Percentiles rank a stretch among this genome's conserved stretches.
These are phyloP conservation scores for Tachina grossa DNA, from an alignment of 2,888 invertebrate genomes.

Conservation along the genomic window DNA sequence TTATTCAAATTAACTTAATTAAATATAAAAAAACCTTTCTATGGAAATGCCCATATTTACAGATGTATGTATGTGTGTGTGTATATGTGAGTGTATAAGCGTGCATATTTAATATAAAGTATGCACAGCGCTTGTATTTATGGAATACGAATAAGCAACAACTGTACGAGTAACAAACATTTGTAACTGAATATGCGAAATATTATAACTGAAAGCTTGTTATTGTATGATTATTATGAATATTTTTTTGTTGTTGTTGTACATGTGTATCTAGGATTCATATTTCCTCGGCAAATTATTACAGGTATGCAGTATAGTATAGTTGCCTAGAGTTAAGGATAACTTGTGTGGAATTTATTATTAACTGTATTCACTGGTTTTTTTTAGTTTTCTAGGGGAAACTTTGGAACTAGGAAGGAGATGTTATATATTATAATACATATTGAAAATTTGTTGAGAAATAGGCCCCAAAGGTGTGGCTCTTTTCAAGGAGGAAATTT, in stretches of 20 bases:
- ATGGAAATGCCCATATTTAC: neutral
- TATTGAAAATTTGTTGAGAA: no score
- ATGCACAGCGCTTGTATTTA: neutral
- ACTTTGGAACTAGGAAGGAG: neutral
- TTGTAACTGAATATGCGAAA: constrained; percentile 21
- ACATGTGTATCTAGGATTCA: constrained; percentile 18
- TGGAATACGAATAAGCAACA: neutral
- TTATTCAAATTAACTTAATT: no score
- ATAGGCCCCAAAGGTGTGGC: no score
- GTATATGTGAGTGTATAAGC: neutral
- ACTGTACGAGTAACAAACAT: constrained; percentile 8
- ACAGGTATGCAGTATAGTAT: neutral
- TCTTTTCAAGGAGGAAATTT: no score
- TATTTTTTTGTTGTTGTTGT: neutral
- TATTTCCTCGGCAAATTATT: neutral
- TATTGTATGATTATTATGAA: constrained; percentile 19
- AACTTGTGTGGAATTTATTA: neutral
- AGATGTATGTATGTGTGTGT: neutral
- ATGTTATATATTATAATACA: neutral
- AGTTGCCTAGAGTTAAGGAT: neutral
- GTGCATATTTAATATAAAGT: neutral
- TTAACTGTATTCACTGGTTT: neutral
- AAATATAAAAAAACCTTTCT: no score
- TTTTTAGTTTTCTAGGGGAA: neutral
- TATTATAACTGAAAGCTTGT: neutral